Base-by-base conservation (phyloP, 2,797 vertebrate genomes). In the Neoniphon sammara region DNA sequence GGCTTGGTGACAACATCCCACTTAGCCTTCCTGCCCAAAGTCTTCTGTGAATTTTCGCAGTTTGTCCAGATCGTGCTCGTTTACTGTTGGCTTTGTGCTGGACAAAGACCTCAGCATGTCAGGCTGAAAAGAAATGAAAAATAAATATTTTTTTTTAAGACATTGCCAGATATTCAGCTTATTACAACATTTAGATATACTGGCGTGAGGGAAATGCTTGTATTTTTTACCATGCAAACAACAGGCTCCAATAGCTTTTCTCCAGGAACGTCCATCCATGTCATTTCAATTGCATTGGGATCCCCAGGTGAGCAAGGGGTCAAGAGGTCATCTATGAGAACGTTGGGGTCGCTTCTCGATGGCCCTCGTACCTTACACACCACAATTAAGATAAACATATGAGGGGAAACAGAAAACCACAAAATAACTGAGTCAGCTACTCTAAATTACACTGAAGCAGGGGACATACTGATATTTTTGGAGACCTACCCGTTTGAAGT, bases 11-110 rank as follows among this genome's bases (percentile, higher is more conserved):
- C 63, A 64, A 76, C 17, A 57, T 47, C 56, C 46, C 78, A 82
- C 86, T 95, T 96, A 99, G 91, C 98, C 97, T 91, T 99, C 98
- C 89, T 99, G 98, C 86, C 98, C 98, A 91, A 99, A 99, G 85
- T 99, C 98, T 73, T 99, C 96, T 90, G 98, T 99, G 93, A 99
- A 99, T 91, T 99, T 98, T 95, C 91, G 98, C 85, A 99, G 91
- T 89, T 99, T 99, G 55, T 94, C 92, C 92, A 99, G 91, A 86
- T 99, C 98, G 56, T 97, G 95, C 30, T 98, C 97, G 49, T 99
- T 99, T 83, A 99, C 98, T 20, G 98, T 99, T 74, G 98, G 98
- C 85, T 99, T 99, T 50, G 96, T 98, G 91, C 56, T 96, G 44
- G 91, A 3, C 44, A 91, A 89, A 0, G 98, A 99, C 74, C 95